Evolutionary conservation across 1,140 invertebrate species (phyloP).

Genomic region (Artemia franciscana): DNA sequence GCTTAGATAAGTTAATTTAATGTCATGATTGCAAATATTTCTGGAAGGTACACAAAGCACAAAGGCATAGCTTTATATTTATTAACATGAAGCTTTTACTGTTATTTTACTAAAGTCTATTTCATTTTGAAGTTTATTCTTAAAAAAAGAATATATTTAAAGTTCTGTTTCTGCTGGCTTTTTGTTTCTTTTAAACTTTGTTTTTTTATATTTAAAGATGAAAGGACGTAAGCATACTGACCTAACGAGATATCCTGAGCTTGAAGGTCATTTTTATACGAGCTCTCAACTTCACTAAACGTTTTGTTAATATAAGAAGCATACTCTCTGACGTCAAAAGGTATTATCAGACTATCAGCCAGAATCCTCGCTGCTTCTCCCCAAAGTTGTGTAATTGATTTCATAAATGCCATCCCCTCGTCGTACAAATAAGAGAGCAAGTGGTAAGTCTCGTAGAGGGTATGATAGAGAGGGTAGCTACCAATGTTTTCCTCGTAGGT

Average conservation of each 20-base stretch:
- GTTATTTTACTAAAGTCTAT: too few species aligned
- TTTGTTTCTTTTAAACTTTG: too few species aligned
- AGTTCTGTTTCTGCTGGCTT: too few species aligned
- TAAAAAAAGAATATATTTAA: too few species aligned
- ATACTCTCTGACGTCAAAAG: background rate
- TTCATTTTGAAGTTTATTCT: too few species aligned
- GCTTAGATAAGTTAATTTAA: too few species aligned
- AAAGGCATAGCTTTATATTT: too few species aligned
- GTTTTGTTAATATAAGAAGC: background rate
- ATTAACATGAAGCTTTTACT: too few species aligned
- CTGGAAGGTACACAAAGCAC: too few species aligned
- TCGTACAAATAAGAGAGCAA: conserved; percentile 17
- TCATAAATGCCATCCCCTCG: conserved; percentile 14
- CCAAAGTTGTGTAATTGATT: conserved; percentile 13
- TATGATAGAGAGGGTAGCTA: conserved; percentile 18
- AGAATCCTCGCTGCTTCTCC: conserved; percentile 9
- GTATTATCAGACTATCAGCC: background rate
- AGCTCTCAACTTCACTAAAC: background rate
- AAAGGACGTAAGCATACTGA: background rate
- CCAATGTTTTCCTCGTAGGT: conserved; percentile 9
- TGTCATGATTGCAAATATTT: too few species aligned
- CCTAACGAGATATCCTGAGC: background rate
- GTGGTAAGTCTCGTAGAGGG: conserved; percentile 18
- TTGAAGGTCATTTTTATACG: background rate
- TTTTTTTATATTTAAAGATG: conserved; percentile 3